phyloP scores from a whole-genome alignment of 1,140 invertebrate genomes.

The Rhizoglyphus robini region DNA sequence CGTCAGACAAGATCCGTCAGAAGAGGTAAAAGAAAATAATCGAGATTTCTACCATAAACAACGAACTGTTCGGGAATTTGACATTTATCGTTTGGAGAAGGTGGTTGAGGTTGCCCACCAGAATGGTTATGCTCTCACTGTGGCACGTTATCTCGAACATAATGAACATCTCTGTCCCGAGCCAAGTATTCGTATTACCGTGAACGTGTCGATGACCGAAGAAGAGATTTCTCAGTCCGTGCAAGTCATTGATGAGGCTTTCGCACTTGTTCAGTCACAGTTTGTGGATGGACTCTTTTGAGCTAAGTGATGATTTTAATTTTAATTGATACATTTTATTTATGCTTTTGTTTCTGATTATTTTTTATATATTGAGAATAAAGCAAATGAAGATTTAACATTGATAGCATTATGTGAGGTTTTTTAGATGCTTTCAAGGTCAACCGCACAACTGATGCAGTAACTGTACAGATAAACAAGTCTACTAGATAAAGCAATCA shows the following conservation, averaged over 20 bases:
- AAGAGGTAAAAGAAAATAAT: neutral
- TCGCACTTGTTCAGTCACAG: neutral
- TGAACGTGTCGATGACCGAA: constrained; percentile 28
- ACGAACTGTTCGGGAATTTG: constrained; percentile 26
- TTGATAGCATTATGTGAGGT: too few relatives aligned
- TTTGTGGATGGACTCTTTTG: too few relatives aligned
- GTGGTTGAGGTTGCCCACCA: constrained; percentile 47
- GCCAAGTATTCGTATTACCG: constrained; percentile 35
- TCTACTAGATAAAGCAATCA: too few relatives aligned
- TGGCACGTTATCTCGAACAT: constrained; percentile 47
- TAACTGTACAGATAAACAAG: too few relatives aligned
- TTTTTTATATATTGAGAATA: too few relatives aligned
- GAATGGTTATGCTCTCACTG: constrained; percentile 36
- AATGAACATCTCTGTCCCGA: constrained; percentile 45
- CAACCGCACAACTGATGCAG: too few relatives aligned
- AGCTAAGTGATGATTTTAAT: too few relatives aligned
- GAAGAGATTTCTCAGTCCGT: neutral
- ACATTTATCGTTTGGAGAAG: constrained; percentile 43
- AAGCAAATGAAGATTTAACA: too few relatives aligned
- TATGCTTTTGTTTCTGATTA: too few relatives aligned
- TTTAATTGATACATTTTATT: too few relatives aligned
- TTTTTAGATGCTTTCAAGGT: too few relatives aligned
- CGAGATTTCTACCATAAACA: constrained; percentile 27
- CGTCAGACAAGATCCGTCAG: neutral
- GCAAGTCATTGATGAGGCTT: neutral